phyloP scores from a whole-genome alignment of 2,113 vertebrate species.

The Megaceryle torquata region DNA sequence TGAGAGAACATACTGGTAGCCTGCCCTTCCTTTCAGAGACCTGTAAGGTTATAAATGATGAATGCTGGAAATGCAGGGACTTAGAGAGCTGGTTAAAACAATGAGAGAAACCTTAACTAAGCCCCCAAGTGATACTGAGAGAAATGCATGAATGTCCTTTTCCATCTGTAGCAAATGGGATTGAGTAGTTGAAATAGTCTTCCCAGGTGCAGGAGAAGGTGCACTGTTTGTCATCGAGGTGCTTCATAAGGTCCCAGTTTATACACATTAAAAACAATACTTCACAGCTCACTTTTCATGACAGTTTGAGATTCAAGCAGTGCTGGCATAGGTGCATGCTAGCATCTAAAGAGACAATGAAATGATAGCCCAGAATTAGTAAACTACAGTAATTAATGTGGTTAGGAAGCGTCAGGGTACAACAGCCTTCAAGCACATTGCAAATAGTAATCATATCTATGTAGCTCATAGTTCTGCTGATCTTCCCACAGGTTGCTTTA shows the following conservation, averaged over 20 bases:
- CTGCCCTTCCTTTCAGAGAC: background rate
- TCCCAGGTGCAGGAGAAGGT: background rate
- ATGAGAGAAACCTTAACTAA: background rate
- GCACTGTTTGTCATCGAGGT: background rate
- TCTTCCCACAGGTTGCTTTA: background rate
- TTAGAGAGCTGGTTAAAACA: background rate
- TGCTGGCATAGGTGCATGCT: background rate
- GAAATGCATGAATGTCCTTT: background rate
- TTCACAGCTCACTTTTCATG: background rate
- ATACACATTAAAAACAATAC: background rate
- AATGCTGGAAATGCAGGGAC: background rate
- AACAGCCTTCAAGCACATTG: background rate
- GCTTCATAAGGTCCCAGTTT: background rate
- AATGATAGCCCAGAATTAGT: background rate
- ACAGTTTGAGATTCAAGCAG: background rate
- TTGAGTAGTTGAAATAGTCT: background rate
- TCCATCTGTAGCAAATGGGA: background rate
- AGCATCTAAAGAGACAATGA: background rate
- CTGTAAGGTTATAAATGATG: background rate
- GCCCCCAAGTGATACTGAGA: background rate
- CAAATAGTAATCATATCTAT: background rate
- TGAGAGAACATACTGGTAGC: background rate
- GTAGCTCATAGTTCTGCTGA: background rate
- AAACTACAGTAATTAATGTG: background rate
- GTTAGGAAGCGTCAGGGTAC: background rate